Evolutionary conservation across 2,797 vertebrate species (phyloP).

Genomic region (Heteromormyrus szaboi): DNA sequence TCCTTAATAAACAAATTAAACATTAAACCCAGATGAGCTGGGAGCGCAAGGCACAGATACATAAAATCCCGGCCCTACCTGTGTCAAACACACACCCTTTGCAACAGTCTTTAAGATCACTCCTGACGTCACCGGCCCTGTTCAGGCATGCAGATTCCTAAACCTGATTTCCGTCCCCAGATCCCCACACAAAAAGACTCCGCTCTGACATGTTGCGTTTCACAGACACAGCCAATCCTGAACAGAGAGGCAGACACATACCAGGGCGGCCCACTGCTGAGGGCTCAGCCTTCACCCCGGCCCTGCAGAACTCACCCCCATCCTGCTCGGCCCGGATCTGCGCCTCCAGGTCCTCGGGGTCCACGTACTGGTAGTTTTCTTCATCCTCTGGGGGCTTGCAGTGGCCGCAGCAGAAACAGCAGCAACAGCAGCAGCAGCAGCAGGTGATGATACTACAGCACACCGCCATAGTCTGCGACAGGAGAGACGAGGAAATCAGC

Average conservation of each 20-base stretch:
- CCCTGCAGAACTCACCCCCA: constrained; percentile 39
- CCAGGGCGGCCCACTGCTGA: neutral
- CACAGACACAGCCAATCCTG: neutral
- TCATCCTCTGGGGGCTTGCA: constrained; percentile 74
- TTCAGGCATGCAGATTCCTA: neutral
- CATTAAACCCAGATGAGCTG: neutral
- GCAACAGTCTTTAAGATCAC: neutral
- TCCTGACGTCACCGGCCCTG: neutral
- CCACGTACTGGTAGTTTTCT: constrained; percentile 64
- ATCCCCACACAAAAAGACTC: neutral
- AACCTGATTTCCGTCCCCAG: neutral
- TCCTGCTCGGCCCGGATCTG: constrained; percentile 71
- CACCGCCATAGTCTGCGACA: constrained; percentile 62
- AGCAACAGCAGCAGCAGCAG: constrained; percentile 87
- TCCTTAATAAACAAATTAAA: neutral
- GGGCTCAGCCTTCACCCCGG: fast-evolving
- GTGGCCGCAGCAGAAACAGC: constrained; percentile 80
- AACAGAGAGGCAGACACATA: neutral
- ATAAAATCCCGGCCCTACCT: neutral
- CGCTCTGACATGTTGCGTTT: neutral
- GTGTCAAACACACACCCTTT: neutral
- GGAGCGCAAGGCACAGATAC: neutral
- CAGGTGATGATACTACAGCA: constrained; percentile 72
- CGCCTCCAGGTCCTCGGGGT: constrained; percentile 78
- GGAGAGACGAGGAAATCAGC: neutral